A percentile compares a stretch with the other conserved stretches of the same genome.
These are phyloP conservation scores for Etheostoma nigrum DNA, from an alignment of 2,797 vertebrate genomes.

Conservation along the genomic window DNA sequence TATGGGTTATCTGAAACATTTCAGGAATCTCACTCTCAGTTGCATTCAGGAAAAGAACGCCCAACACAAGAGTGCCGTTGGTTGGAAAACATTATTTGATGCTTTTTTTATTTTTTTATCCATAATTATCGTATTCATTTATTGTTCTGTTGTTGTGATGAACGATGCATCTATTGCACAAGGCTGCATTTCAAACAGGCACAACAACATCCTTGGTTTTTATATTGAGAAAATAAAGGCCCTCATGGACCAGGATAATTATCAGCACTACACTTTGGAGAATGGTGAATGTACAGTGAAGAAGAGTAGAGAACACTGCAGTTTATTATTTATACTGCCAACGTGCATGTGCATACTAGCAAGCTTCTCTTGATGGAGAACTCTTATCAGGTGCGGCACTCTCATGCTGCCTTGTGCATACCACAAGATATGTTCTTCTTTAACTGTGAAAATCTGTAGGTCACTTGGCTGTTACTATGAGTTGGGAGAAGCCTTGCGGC, in stretches of 20 bases:
- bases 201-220: neutral
- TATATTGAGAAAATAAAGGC: neutral
- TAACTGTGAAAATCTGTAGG: conserved; percentile 33
- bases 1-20: conserved; percentile 83
- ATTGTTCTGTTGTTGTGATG: neutral
- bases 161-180: neutral
- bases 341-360: neutral
- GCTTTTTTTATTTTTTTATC: neutral
- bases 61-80: conserved; percentile 37
- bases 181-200: conserved; percentile 7
- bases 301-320: neutral
- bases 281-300: neutral
- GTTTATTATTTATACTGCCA: neutral
- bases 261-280: neutral
- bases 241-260: neutral
- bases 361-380: conserved; percentile 1
- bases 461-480: conserved; percentile 22
- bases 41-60: conserved; percentile 51
- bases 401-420: conserved; percentile 34
- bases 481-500: conserved; percentile 30
- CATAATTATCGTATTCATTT: conserved; percentile 8
- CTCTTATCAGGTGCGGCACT: conserved; percentile 30
- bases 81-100: conserved; percentile 8
- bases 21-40: conserved; percentile 80
- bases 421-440: conserved; percentile 42